phyloP scores from a whole-genome alignment of 1,140 invertebrate species.

The Pseudomyrmex gracilis region DNA sequence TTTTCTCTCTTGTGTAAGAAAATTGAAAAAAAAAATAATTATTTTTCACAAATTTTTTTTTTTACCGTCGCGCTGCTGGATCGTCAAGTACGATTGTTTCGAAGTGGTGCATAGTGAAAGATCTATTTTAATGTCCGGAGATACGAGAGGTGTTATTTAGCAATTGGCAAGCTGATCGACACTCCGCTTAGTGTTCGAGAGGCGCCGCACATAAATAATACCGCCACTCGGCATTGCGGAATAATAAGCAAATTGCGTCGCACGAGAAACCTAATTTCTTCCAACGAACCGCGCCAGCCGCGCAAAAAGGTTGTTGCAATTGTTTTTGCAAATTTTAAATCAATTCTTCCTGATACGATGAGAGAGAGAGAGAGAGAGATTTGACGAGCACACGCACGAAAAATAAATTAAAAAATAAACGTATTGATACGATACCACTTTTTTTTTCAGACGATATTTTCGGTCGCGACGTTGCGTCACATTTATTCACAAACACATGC shows the following conservation, averaged over 20 bases:
- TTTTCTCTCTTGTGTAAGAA: not conserved
- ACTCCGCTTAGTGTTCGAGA: slow-evolving; percentile 63
- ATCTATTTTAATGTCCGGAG: slow-evolving; percentile 59
- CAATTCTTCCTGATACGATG: too few relatives aligned
- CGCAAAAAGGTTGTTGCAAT: too few relatives aligned
- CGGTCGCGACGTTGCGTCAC: not conserved
- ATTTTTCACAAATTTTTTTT: slow-evolving; percentile 22
- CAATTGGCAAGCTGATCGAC: slow-evolving; percentile 68
- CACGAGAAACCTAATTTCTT: slow-evolving; percentile 57
- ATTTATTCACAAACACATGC: not conserved
- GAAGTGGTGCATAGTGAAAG: slow-evolving; percentile 51
- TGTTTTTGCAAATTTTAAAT: too few relatives aligned
- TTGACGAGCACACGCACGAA: too few relatives aligned
- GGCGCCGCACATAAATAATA: slow-evolving; percentile 73
- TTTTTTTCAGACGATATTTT: slow-evolving; percentile 12
- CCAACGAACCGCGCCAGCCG: not conserved
- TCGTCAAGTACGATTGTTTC: slow-evolving; percentile 15
- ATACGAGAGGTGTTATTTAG: slow-evolving; percentile 69
- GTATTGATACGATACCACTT: not conserved
- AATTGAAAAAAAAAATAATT: not conserved
- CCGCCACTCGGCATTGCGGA: slow-evolving; percentile 56
- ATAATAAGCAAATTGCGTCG: slow-evolving; percentile 66
- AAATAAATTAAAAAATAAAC: not conserved
- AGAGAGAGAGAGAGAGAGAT: too few relatives aligned
- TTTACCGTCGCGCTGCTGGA: not conserved